Evolutionary conservation across 2,797 vertebrate genomes (phyloP).

Genomic region (Anolis apletophallus): DNA sequence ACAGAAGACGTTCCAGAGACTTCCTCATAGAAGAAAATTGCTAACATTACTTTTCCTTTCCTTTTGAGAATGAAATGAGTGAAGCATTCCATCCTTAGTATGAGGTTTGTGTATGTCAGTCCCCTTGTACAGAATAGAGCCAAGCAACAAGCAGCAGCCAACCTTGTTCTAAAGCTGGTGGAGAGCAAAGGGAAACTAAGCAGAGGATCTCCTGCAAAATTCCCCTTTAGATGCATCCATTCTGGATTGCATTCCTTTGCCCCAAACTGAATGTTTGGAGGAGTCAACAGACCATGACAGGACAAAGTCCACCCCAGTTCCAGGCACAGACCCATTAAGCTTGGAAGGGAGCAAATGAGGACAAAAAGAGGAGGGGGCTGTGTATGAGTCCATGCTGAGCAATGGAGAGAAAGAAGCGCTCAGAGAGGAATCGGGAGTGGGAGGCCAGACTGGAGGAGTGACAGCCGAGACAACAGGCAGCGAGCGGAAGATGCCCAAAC

Average conservation of each 20-base stretch:
- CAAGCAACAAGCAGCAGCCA: neutral
- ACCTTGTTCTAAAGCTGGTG: neutral
- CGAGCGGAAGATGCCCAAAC: neutral
- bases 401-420: neutral
- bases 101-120: neutral
- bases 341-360: neutral
- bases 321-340: neutral
- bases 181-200: neutral
- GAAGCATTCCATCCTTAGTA: too few relatives aligned
- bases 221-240: neutral
- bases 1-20: too few relatives aligned
- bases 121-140: neutral
- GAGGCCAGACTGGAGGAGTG: conserved; percentile 1
- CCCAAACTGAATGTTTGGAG: neutral
- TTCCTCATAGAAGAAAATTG: too few relatives aligned
- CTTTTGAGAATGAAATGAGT: neutral
- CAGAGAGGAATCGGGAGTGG: neutral
- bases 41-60: too few relatives aligned
- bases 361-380: too few relatives aligned
- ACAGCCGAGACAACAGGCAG: conserved; percentile 15
- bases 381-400: neutral
- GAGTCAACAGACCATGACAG: neutral
- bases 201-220: neutral
- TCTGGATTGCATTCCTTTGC: neutral
- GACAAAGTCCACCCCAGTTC: neutral